Percentiles rank a stretch among this genome's conserved stretches.
Conservation (phyloP, 1,140 invertebrate species). For the Aphis craccivora region DNA sequence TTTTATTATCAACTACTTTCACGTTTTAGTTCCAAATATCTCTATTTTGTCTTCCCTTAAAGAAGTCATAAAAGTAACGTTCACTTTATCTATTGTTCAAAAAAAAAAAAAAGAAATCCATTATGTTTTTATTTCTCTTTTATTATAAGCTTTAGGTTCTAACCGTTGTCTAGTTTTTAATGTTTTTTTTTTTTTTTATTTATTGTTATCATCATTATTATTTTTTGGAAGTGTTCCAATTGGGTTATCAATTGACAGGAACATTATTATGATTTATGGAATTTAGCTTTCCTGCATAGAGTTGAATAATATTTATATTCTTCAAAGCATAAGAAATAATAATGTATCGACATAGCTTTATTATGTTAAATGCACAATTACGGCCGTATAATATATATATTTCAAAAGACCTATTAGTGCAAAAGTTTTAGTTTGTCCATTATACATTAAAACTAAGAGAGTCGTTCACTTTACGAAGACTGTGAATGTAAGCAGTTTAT, state of each 20-base stretch:
- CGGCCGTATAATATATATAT: neutral
- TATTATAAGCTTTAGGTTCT: conserved; percentile 14
- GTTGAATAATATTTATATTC: neutral
- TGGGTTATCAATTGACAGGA: conserved; percentile 13
- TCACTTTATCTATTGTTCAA: conserved; percentile 1
- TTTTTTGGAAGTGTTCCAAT: conserved; percentile 6
- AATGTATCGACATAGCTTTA: neutral
- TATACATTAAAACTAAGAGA: conserved; percentile 10
- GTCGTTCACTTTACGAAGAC: neutral
- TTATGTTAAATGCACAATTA: neutral
- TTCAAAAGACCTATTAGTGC: conserved; percentile 8
- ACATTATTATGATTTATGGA: neutral
- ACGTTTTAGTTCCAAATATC: conserved; percentile 33
- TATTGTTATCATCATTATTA: neutral
- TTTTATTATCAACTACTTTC: conserved; percentile 37
- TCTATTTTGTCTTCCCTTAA: neutral
- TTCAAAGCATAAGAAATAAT: neutral
- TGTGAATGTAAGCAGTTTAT: neutral
- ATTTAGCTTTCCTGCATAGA: too few relatives aligned
- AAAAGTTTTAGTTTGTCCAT: conserved; percentile 15
- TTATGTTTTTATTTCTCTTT: conserved; percentile 22
- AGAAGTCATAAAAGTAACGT: conserved; percentile 28
- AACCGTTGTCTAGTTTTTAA: conserved; percentile 35
- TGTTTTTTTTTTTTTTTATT: neutral
- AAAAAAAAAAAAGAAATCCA: conserved; percentile 2